These are phyloP conservation scores for Hucho hucho DNA, from an alignment of 2,113 vertebrate genomes.

Conservation along the genomic window DNA sequence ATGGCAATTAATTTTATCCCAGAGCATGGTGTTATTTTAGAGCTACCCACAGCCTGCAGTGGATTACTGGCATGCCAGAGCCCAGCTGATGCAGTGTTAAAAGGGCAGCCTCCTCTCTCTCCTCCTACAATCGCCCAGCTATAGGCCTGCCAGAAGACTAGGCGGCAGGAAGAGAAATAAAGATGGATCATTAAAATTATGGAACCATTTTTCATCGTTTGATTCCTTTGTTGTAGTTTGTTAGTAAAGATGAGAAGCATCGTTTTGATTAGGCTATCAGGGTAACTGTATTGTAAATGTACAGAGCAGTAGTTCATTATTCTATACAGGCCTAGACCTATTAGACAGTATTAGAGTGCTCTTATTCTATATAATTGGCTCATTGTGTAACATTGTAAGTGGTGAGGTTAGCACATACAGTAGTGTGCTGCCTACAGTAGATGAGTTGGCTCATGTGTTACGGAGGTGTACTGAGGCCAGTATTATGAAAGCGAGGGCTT, in stretches of 20 bases:
- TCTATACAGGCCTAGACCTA: too few relatives aligned
- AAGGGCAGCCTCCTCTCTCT: constrained; percentile 40
- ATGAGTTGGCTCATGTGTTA: too few relatives aligned
- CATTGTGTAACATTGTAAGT: too few relatives aligned
- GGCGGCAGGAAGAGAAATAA: constrained; percentile 13
- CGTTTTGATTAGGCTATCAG: neutral
- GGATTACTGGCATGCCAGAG: constrained; percentile 65
- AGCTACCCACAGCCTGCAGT: constrained; percentile 62
- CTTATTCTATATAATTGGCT: too few relatives aligned
- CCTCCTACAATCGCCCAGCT: constrained; percentile 17
- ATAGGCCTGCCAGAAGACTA: constrained; percentile 36
- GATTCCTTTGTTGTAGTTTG: neutral
- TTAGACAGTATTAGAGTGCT: too few relatives aligned
- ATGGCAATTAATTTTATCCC: constrained; percentile 78
- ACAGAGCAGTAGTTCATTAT: too few relatives aligned
- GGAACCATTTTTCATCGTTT: constrained; percentile 15
- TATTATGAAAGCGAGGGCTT: too few relatives aligned
- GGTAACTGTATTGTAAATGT: too few relatives aligned
- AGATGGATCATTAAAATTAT: constrained; percentile 38
- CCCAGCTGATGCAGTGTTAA: constrained; percentile 53
- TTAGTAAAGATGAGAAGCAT: neutral
- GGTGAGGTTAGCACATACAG: too few relatives aligned
- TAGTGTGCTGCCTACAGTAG: too few relatives aligned
- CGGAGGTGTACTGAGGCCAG: too few relatives aligned
- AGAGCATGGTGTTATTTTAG: constrained; percentile 69